phyloP scores from a whole-genome alignment of 2,888 invertebrate species.

The Syrphus vitripennis region DNA sequence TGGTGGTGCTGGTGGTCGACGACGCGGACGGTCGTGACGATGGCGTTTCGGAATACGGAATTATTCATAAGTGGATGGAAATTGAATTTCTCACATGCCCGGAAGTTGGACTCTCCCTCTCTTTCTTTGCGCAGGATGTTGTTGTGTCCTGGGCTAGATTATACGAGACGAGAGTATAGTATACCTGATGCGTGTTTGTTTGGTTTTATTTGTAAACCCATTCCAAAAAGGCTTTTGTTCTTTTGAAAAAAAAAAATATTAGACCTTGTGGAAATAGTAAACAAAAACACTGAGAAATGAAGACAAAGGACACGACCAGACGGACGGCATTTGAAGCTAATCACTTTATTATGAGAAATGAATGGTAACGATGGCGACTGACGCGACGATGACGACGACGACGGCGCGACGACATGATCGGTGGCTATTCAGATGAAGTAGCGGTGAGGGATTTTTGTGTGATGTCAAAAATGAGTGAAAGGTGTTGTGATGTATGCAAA shows the following conservation, averaged over 20 bases:
- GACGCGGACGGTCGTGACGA: neutral
- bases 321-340: constrained; percentile 47
- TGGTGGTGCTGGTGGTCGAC: too few species aligned
- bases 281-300: constrained; percentile 31
- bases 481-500: constrained; percentile 9
- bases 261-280: constrained; percentile 37
- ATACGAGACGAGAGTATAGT: neutral
- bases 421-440: too few species aligned
- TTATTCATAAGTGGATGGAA: neutral
- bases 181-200: neutral
- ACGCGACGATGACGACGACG: neutral
- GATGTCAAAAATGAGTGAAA: constrained; percentile 9
- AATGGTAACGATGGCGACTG: neutral
- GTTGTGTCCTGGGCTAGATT: neutral
- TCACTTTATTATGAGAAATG: constrained; percentile 49
- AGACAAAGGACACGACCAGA: constrained; percentile 50
- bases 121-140: neutral
- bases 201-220: neutral
- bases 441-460: neutral
- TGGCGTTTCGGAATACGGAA: neutral
- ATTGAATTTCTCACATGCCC: constrained; percentile 2
- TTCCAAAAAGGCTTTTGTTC: constrained; percentile 6
- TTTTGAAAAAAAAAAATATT: neutral
- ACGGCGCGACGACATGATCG: neutral
- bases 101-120: neutral